Percentiles rank a stretch among this genome's conserved stretches.
These are phyloP conservation scores for Danaus plexippus DNA, from an alignment of 1,140 invertebrate genomes.

Conservation along the genomic window DNA sequence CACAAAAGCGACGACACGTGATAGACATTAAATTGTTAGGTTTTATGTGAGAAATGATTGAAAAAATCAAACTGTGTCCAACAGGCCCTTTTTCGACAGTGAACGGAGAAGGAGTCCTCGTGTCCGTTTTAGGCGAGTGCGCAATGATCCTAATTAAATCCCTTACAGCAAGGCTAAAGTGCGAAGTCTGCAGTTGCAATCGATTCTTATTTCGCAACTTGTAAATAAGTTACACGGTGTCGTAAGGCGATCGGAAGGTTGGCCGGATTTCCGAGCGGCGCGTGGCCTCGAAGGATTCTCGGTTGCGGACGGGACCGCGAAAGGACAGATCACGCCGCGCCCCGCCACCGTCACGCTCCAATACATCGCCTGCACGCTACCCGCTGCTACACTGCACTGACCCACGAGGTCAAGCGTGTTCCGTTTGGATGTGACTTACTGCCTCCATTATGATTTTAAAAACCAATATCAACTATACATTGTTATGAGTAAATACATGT, in stretches of 20 bases:
- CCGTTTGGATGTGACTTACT: conserved; percentile 5
- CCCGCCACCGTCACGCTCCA: conserved; percentile 23
- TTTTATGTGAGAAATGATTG: too few species aligned
- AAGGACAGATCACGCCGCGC: conserved; percentile 38
- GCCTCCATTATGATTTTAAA: neutral
- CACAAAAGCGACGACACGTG: neutral
- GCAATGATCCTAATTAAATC: conserved; percentile 71
- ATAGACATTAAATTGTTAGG: neutral
- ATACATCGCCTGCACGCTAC: conserved; percentile 18
- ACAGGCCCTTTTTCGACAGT: conserved; percentile 51
- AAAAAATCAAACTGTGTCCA: neutral
- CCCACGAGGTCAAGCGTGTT: conserved; percentile 3
- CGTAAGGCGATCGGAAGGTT: conserved; percentile 69
- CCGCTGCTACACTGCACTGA: conserved; percentile 17
- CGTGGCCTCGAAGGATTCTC: conserved; percentile 66
- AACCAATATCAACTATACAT: too few species aligned
- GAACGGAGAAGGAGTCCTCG: conserved; percentile 62
- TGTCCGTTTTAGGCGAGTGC: conserved; percentile 61
- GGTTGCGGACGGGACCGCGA: conserved; percentile 52
- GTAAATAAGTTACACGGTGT: conserved; percentile 67
- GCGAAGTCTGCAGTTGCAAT: conserved; percentile 69
- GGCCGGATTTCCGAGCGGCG: conserved; percentile 69
- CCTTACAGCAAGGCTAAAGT: conserved; percentile 66
- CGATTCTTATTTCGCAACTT: conserved; percentile 69
- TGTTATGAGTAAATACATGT: too few species aligned